Base-by-base conservation (phyloP, 2,888 invertebrate genomes). In the Metacarcinus magister region DNA sequence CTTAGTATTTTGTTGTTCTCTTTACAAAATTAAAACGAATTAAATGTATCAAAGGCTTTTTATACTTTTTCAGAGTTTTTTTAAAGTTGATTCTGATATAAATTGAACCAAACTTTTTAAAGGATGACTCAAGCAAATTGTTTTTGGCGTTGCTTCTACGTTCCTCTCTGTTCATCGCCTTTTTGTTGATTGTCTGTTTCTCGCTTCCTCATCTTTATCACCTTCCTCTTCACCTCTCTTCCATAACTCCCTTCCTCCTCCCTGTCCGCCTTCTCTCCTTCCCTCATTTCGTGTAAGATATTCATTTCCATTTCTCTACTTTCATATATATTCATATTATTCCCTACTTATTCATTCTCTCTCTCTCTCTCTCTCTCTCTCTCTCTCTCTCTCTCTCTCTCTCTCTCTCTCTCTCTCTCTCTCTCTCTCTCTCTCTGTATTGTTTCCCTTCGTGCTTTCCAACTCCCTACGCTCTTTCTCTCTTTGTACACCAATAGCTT, bases 371-470 rank as follows among this genome's bases (percentile, higher is more conserved):
- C 67, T 67, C 60, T 60, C 60, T 46, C 46, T 82, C 82, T 82
- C 82, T 82, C 82, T 82, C 82, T 82, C n/a, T 82, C 82, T 82
- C 82, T 82, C 82, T 82, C 32, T 23, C 32, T 23, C 32, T 28
- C 32, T 23, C 32, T 28, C 32, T 23, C 82, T 28, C 32, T 46
- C 46, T 54, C 54, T 54, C 54, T 54, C 87, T 54, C 54, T 54
- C 54, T 54, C 54, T 54, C 54, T 54, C 54, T n/a, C n/a, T 67
- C 67, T n/a, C n/a, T 67, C n/a, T n/a, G 23, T n/a, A 8, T 67
- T 67, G 67, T 67, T 67, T 67, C n/a, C 67, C 13, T 23, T 19
- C 67, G 19, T 67, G 67, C 67, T 23, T 60, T 32, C 93, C 60
- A 32, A 48, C 60, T 28, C 32, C 39, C 10, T 46, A 60, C 32